A percentile compares a stretch with the other conserved stretches of the same genome.
Evolutionary conservation across 2,797 vertebrate species (phyloP).

Genomic region (Lepilemur ruficaudatus): DNA sequence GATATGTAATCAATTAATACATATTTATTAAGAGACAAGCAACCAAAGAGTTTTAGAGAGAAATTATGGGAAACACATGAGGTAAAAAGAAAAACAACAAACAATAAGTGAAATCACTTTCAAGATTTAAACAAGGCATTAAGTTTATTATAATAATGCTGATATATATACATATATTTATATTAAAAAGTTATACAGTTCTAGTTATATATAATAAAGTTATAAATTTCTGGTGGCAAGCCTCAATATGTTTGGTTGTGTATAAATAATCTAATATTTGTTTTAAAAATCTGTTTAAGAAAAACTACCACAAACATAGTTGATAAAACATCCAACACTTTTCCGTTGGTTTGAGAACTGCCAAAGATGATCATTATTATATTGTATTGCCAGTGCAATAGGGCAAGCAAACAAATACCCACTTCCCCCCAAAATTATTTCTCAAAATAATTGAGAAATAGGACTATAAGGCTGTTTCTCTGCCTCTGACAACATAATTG

Average conservation of each 20-base stretch:
- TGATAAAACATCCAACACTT: background rate
- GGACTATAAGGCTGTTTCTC: background rate
- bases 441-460: conserved; percentile 11
- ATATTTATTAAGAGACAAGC: background rate
- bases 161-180: background rate
- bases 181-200: background rate
- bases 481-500: background rate
- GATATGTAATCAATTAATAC: background rate
- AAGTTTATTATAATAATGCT: background rate
- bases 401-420: background rate
- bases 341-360: background rate
- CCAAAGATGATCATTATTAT: background rate
- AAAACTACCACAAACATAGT: background rate
- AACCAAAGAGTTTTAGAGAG: background rate
- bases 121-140: conserved; percentile 12
- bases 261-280: background rate
- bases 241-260: background rate
- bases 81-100: background rate
- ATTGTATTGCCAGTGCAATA: background rate
- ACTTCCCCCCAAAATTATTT: background rate
- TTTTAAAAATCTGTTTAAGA: background rate
- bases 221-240: background rate
- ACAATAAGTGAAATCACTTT: background rate
- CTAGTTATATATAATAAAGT: background rate
- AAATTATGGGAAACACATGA: background rate